Evolutionary conservation across 2,113 vertebrate genomes (phyloP), one percentile per base, ranked within the genome.

Genomic region (Mungos mungo): DNA sequence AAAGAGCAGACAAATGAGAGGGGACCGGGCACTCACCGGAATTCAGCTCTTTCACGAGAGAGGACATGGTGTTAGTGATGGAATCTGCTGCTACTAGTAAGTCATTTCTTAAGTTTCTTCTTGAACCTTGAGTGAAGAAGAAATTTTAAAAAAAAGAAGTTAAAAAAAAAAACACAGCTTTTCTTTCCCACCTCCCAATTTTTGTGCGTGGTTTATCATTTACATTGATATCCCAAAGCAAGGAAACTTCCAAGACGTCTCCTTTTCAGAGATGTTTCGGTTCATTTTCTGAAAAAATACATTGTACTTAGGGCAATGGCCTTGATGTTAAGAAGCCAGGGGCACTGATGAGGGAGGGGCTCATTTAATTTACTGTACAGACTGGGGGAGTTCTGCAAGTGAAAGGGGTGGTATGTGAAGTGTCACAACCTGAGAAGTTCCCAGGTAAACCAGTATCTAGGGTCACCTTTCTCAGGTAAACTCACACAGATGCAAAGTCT

Each of bases 61-160:
- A 99, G 19, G 99, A 99, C 99, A 99, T 99, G 54, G 99, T 99
- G 97, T 99, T 99, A 96, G 99, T 99, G 98, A 99, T 99, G 90
- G 99, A 99, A 98, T 99, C 99, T 87, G 99, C 99, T 96, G 99
- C 99, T 80, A 99, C 99, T 83, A 99, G 99, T 81, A 99, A 99
- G 98, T 99, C 99, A 87, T 99, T 99, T 97, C 99, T 99, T 98
- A 99, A 98, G 98, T 99, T 99, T 98, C 99, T 99, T 98, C 99
- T 99, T 76, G 99, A 99, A 98, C 99, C 99, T 99, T 98, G 82
- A 96, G 90, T 65, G 92, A 95, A 98, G 84, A 97, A 98, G 23
- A 97, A 97, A 97, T 74, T 92, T 74, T 92, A 93, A 93, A 41
- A 31, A 69, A 29, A 96, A 45, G 66, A 41, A 41, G 5, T 4